Evolutionary conservation across 2,113 vertebrate species (phyloP).

Genomic region (Ochotona curzoniae): DNA sequence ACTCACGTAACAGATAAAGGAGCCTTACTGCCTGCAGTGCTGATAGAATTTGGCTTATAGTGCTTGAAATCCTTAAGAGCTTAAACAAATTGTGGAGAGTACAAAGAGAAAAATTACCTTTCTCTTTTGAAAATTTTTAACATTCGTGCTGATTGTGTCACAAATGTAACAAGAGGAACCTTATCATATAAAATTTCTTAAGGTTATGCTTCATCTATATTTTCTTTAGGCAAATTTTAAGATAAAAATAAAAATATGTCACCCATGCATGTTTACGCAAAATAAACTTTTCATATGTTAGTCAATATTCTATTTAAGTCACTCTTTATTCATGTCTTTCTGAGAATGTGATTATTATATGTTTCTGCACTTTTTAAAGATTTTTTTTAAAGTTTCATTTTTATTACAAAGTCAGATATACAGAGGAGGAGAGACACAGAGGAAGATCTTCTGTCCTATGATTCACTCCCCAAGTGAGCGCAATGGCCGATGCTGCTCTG

Average conservation of each 20-base stretch:
- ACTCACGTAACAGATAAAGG: neutral
- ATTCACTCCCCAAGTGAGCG: too few relatives aligned
- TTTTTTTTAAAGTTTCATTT: neutral
- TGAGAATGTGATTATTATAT: neutral
- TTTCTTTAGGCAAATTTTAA: neutral
- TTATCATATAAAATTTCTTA: neutral
- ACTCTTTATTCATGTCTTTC: neutral
- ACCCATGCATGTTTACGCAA: neutral
- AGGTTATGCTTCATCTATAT: neutral
- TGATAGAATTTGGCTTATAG: neutral
- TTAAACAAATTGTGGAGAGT: neutral
- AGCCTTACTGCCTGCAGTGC: neutral
- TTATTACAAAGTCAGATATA: too few relatives aligned
- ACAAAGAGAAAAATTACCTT: neutral
- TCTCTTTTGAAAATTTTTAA: neutral
- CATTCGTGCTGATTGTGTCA: neutral
- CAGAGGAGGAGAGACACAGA: too few relatives aligned
- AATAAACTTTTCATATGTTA: neutral
- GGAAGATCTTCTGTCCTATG: too few relatives aligned
- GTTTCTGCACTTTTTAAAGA: neutral
- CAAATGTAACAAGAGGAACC: neutral
- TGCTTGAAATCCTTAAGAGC: neutral
- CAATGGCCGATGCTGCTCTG: too few relatives aligned
- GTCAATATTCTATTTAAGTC: neutral
- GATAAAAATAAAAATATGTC: neutral